Evolutionary conservation across 2,113 vertebrate genomes (phyloP).

Genomic region (Fregata magnificens): DNA sequence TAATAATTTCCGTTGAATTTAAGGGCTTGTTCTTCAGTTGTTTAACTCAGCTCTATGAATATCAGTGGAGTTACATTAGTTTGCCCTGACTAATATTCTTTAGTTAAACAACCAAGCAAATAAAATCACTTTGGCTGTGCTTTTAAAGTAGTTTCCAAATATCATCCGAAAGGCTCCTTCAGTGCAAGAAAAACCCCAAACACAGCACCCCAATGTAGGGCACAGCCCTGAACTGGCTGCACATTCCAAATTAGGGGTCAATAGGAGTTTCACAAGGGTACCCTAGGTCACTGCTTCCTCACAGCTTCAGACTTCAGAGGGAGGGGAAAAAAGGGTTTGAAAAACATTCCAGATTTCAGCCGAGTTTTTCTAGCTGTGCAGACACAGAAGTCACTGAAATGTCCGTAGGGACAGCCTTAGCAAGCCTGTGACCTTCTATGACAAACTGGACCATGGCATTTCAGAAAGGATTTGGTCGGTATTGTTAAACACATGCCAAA

Average conservation of each 20-base stretch:
- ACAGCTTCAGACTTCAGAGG: neutral
- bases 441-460: constrained; percentile 12
- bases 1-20: neutral
- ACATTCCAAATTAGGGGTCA: neutral
- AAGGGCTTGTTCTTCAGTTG: neutral
- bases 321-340: neutral
- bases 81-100: neutral
- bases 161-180: neutral
- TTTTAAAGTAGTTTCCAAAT: neutral
- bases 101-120: neutral
- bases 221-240: neutral
- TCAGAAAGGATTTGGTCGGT: constrained; percentile 11
- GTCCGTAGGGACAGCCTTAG: neutral
- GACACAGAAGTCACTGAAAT: neutral
- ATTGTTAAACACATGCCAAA: constrained; percentile 12
- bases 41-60: neutral
- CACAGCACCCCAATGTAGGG: neutral
- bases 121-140: neutral
- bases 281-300: neutral
- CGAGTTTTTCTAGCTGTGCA: neutral
- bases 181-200: neutral
- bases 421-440: constrained; percentile 8
- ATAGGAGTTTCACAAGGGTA: neutral
- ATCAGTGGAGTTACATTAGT: neutral
- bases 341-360: constrained; percentile 29